Percentiles rank a stretch among this genome's conserved stretches.
Conservation (phyloP, 2,113 vertebrate species). For the Podiceps cristatus region DNA sequence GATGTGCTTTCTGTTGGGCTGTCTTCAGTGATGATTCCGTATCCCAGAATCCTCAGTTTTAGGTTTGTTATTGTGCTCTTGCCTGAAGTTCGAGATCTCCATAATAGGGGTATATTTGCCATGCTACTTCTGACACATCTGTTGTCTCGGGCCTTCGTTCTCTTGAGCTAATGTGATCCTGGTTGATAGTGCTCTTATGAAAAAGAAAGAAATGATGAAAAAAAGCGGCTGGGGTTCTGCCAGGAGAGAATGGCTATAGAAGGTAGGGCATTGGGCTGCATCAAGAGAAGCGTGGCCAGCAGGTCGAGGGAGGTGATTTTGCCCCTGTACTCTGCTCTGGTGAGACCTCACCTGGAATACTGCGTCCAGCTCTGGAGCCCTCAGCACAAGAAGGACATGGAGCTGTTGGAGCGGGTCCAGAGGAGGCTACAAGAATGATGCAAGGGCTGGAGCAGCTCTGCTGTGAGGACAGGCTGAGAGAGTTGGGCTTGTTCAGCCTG, state of each 20-base stretch:
- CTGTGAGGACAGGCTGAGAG: too few species aligned
- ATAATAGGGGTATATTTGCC: background rate
- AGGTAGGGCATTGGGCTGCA: background rate
- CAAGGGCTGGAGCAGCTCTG: too few species aligned
- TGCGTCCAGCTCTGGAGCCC: too few species aligned
- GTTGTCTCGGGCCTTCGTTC: background rate
- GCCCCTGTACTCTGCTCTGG: too few species aligned
- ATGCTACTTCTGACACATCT: background rate
- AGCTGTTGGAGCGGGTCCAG: too few species aligned
- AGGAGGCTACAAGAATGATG: too few species aligned
- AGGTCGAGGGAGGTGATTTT: too few species aligned
- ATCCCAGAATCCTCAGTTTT: background rate
- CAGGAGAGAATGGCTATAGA: background rate
- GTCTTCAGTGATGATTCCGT: background rate
- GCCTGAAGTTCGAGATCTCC: background rate
- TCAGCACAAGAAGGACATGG: too few species aligned
- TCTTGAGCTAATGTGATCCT: background rate
- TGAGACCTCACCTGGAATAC: too few species aligned
- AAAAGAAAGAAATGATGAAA: background rate
- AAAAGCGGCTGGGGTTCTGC: background rate
- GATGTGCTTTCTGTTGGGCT: background rate
- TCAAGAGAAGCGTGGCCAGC: too few species aligned
- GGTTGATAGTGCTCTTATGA: background rate
- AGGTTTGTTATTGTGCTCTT: background rate
- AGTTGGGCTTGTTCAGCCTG: too few species aligned